These are phyloP conservation scores for Aphelocoma californica DNA, from an alignment of 2,797 vertebrate genomes.

Conservation along the genomic window DNA sequence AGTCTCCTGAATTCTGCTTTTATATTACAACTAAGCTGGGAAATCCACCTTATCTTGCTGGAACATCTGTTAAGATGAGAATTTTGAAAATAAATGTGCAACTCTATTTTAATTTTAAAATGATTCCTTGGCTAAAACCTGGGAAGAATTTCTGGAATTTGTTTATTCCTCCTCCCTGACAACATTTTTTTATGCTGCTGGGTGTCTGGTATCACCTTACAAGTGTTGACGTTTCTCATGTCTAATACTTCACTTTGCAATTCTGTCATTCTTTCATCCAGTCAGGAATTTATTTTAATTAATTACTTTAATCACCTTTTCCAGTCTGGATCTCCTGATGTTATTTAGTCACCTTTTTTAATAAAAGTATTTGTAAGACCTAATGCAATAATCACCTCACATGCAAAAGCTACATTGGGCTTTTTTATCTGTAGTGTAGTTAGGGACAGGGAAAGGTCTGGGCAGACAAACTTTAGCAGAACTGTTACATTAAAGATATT, in stretches of 20 bases:
- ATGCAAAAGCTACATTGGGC: neutral
- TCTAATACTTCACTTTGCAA: neutral
- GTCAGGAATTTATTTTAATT: neutral
- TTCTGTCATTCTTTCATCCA: neutral
- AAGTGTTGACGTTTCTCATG: neutral
- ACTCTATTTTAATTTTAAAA: neutral
- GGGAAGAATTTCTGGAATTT: neutral
- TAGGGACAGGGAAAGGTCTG: neutral
- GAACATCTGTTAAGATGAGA: slow-evolving; percentile 87
- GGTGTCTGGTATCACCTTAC: neutral
- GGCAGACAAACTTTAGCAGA: neutral
- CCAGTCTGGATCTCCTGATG: neutral
- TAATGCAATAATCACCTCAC: neutral
- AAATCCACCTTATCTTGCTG: slow-evolving; percentile 89
- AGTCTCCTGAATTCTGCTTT: slow-evolving; percentile 87
- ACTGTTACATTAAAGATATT: neutral
- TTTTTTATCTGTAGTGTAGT: neutral
- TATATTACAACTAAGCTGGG: slow-evolving; percentile 90
- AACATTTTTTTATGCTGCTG: neutral
- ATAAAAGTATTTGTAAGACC: neutral
- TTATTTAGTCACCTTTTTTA: neutral
- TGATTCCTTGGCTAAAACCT: neutral
- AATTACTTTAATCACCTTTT: neutral
- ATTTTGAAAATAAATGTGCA: neutral
- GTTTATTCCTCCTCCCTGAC: neutral